A percentile compares a stretch with the other conserved stretches of the same genome.
These are phyloP conservation scores for Scomberomorus guttatus DNA, from an alignment of 2,797 vertebrate genomes.

Conservation along the genomic window DNA sequence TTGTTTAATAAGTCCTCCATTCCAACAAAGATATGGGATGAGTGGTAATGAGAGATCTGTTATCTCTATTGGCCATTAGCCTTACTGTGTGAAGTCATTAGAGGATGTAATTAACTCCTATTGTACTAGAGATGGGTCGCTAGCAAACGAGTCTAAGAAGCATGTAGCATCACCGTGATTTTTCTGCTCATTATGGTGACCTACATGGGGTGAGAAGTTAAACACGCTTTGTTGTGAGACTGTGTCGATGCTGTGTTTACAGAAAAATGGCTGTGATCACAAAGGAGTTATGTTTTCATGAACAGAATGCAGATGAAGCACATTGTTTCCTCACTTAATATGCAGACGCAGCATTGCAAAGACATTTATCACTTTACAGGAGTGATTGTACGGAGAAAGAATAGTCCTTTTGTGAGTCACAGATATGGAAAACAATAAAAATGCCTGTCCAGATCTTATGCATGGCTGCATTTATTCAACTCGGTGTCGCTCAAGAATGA, in stretches of 20 bases:
- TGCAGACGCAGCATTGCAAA: conserved; percentile 9
- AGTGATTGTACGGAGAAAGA: background rate
- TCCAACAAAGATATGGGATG: conserved; percentile 55
- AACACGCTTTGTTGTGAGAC: conserved; percentile 9
- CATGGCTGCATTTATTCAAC: conserved; percentile 29
- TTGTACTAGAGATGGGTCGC: conserved; percentile 66
- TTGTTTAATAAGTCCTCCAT: conserved; percentile 61
- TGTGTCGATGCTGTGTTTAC: conserved; percentile 17
- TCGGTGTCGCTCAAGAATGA: conserved; percentile 8
- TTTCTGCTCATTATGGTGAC: conserved; percentile 50
- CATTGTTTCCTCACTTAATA: conserved; percentile 2
- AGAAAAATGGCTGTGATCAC: conserved; percentile 11
- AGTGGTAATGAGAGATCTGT: conserved; percentile 78
- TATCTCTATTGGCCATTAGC: conserved; percentile 77
- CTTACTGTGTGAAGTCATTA: conserved; percentile 77
- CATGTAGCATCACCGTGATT: conserved; percentile 37
- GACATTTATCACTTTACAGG: conserved; percentile 32
- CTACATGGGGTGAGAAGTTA: conserved; percentile 53
- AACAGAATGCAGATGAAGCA: conserved; percentile 36
- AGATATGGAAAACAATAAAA: conserved; percentile 21
- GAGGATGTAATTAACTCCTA: conserved; percentile 79
- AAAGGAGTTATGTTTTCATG: conserved; percentile 10
- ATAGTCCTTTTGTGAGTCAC: conserved; percentile 14
- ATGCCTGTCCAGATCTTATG: background rate
- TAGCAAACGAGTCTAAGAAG: conserved; percentile 55